These are phyloP conservation scores for Bathynomus jamesi DNA, from an alignment of 1,140 invertebrate genomes.

Conservation along the genomic window DNA sequence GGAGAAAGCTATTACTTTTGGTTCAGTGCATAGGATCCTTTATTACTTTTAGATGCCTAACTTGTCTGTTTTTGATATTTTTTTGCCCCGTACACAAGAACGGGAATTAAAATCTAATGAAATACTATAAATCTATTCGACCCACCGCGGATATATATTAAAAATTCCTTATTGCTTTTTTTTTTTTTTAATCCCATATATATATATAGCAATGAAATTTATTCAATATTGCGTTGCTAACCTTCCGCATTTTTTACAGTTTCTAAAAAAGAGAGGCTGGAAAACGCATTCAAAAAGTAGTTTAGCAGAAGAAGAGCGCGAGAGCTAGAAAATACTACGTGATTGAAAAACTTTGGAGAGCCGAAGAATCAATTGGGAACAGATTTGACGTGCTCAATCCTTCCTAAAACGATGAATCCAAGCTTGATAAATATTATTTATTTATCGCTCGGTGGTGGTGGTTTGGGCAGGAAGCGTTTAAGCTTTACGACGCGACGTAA, in stretches of 20 bases:
- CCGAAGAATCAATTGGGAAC: neutral
- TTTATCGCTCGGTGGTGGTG: neutral
- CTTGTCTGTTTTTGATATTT: neutral
- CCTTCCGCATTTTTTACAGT: neutral
- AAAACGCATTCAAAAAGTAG: neutral
- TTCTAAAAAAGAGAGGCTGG: neutral
- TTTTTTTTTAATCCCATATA: too few relatives aligned
- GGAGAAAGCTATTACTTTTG: neutral
- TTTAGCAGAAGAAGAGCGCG: neutral
- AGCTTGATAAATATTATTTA: slow-evolving; percentile 1
- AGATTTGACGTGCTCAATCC: neutral
- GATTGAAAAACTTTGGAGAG: neutral
- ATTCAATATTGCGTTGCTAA: slow-evolving; percentile 1
- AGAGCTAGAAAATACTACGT: neutral
- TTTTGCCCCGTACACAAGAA: too few relatives aligned
- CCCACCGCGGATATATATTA: too few relatives aligned
- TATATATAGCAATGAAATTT: too few relatives aligned
- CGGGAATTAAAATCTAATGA: too few relatives aligned
- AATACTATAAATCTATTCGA: too few relatives aligned
- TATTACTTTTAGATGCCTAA: neutral
- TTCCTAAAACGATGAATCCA: neutral
- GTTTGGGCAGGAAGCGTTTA: neutral
- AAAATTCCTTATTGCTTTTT: too few relatives aligned
- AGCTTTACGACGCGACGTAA: neutral
- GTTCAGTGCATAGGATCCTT: neutral